Percentiles rank a stretch among this genome's conserved stretches.
These are phyloP conservation scores for Vollenhovia emeryi DNA, from an alignment of 1,140 invertebrate species.

Conservation along the genomic window DNA sequence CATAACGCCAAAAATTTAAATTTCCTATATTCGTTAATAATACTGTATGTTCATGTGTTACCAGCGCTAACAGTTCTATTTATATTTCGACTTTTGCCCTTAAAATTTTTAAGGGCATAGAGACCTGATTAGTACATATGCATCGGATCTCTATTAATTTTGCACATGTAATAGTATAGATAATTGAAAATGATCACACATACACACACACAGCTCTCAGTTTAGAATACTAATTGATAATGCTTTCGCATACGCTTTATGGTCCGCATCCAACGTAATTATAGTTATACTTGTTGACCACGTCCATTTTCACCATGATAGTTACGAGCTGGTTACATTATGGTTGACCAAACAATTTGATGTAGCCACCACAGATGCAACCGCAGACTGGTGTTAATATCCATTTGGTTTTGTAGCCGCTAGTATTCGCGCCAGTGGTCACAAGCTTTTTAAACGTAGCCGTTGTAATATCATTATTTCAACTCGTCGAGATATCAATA, in stretches of 20 bases:
- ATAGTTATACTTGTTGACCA: constrained; percentile 69
- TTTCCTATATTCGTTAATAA: too few species aligned
- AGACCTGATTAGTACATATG: neutral
- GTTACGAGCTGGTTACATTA: constrained; percentile 80
- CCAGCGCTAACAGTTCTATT: neutral
- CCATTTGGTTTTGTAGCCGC: constrained; percentile 42
- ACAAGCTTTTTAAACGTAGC: neutral
- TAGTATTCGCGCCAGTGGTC: constrained; percentile 41
- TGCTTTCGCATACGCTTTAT: constrained; percentile 56
- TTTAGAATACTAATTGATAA: constrained; percentile 44
- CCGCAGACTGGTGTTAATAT: constrained; percentile 72
- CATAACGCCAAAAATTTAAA: too few species aligned
- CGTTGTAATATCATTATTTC: neutral
- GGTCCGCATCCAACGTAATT: constrained; percentile 44
- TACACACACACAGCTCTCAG: neutral
- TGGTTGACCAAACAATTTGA: constrained; percentile 82
- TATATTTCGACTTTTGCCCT: neutral
- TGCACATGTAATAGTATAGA: constrained; percentile 9
- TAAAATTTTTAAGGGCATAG: neutral
- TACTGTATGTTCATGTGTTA: too few species aligned
- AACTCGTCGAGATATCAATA: neutral
- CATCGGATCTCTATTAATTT: neutral
- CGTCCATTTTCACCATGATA: constrained; percentile 74
- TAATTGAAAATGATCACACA: constrained; percentile 30
- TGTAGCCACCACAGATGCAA: constrained; percentile 64